Conservation (phyloP, 2,113 vertebrate genomes). For the Pelvicachromis taeniatus region DNA sequence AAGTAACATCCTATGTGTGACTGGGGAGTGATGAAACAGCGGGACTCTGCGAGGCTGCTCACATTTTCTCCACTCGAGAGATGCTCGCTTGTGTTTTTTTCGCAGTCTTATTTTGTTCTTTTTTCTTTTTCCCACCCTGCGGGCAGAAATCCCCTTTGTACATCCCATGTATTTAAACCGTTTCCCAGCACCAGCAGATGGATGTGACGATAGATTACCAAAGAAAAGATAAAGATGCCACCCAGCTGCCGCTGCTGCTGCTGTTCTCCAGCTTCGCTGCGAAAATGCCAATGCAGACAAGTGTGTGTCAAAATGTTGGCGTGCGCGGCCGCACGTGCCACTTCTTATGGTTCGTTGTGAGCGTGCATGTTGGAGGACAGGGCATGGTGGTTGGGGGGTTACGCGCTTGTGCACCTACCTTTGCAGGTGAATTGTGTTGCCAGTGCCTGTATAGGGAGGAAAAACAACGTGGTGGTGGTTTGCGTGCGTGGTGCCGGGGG, state of each 20-base stretch:
- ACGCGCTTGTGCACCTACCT: slow-evolving; percentile 22
- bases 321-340: neutral
- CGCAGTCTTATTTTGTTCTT: neutral
- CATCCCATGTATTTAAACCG: neutral
- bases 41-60: neutral
- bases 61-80: neutral
- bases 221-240: neutral
- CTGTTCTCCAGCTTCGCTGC: neutral
- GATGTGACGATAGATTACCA: neutral
- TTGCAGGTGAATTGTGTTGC: slow-evolving; percentile 31
- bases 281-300: slow-evolving; percentile 22
- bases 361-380: neutral
- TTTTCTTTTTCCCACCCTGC: neutral
- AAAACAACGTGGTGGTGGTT: neutral
- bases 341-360: neutral
- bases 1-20: neutral
- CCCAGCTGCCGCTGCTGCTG: neutral
- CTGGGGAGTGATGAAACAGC: neutral
- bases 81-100: neutral
- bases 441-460: neutral
- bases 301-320: slow-evolving; percentile 18
- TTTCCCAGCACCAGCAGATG: neutral
- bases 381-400: neutral
- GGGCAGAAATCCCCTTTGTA: neutral
- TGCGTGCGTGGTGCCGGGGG: neutral